Evolutionary conservation across 1,140 invertebrate species (phyloP).

Genomic region (Leptinotarsa defecta): DNA sequence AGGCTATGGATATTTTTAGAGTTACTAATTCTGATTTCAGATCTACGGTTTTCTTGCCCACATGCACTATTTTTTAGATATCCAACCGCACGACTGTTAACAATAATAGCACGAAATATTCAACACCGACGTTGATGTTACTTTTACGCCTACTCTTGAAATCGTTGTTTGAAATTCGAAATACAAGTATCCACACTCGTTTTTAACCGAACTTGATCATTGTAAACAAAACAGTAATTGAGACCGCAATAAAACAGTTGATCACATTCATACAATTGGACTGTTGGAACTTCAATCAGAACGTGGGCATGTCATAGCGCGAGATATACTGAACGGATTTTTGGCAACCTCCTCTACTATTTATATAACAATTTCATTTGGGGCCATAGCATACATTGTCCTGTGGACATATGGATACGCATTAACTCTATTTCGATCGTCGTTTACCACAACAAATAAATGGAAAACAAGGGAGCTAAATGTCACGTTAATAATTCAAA

Average conservation of each 20-base stretch:
- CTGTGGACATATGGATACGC: constrained; percentile 10
- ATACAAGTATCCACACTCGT: too few species aligned
- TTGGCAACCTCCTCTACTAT: constrained; percentile 15
- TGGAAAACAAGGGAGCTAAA: neutral
- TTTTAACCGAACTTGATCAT: too few species aligned
- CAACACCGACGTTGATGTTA: too few species aligned
- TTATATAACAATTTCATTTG: constrained; percentile 8
- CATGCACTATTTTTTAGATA: constrained; percentile 4
- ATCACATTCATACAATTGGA: too few species aligned
- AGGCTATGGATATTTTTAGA: constrained; percentile 24
- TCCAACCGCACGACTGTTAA: neutral
- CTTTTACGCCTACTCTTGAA: too few species aligned
- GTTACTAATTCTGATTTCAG: constrained; percentile 12
- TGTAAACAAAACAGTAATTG: too few species aligned
- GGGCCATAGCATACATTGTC: constrained; percentile 8
- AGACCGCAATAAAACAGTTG: too few species aligned
- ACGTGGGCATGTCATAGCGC: constrained; percentile 7
- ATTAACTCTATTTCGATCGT: neutral
- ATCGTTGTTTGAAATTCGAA: too few species aligned
- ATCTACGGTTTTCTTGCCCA: constrained; percentile 14
- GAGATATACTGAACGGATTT: constrained; percentile 28
- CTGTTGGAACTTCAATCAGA: neutral
- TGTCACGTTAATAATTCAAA: neutral
- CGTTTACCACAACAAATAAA: neutral
- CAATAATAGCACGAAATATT: neutral